phyloP scores from a whole-genome alignment of 1,140 invertebrate genomes.

The Delia radicum region DNA sequence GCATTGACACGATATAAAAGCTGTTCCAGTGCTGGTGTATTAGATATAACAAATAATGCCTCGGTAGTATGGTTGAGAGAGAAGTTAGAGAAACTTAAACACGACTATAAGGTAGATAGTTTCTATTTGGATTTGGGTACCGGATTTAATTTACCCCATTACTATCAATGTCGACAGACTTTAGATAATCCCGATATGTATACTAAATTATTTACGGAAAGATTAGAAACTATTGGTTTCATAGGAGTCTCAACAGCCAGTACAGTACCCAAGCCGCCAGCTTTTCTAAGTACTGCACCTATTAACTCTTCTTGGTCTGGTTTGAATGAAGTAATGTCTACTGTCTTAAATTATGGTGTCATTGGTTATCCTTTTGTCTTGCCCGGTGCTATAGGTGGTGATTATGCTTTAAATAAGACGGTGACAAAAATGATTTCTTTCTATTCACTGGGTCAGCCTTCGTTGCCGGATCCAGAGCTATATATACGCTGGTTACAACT shows the following conservation, averaged over 20 bases:
- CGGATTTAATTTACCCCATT: slow-evolving; percentile 81
- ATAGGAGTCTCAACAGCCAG: slow-evolving; percentile 83
- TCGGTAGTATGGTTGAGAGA: slow-evolving; percentile 77
- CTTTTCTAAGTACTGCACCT: slow-evolving; percentile 83
- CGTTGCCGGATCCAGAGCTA: slow-evolving; percentile 78
- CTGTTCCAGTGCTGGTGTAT: slow-evolving; percentile 72
- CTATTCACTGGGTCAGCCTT: slow-evolving; percentile 46
- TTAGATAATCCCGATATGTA: slow-evolving; percentile 80
- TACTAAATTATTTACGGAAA: slow-evolving; percentile 70
- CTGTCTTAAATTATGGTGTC: slow-evolving; percentile 81
- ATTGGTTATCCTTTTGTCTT: slow-evolving; percentile 89
- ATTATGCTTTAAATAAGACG: slow-evolving; percentile 55
- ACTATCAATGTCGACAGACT: slow-evolving; percentile 73
- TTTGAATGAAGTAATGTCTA: slow-evolving; percentile 68
- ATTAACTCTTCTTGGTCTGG: slow-evolving; percentile 85
- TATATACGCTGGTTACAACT: slow-evolving; percentile 94
- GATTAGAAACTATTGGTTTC: slow-evolving; percentile 67
- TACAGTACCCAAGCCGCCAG: slow-evolving; percentile 75
- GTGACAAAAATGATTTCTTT: slow-evolving; percentile 49
- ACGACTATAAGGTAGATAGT: slow-evolving; percentile 79
- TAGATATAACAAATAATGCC: slow-evolving; percentile 82
- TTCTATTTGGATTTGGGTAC: slow-evolving; percentile 91
- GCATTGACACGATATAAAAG: slow-evolving; percentile 76
- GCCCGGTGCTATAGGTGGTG: slow-evolving; percentile 90
- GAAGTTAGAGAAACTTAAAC: slow-evolving; percentile 70